A percentile compares a stretch with the other conserved stretches of the same genome.
Evolutionary conservation across 2,888 invertebrate species (phyloP).

Genomic region (Allolobophora icterica): DNA sequence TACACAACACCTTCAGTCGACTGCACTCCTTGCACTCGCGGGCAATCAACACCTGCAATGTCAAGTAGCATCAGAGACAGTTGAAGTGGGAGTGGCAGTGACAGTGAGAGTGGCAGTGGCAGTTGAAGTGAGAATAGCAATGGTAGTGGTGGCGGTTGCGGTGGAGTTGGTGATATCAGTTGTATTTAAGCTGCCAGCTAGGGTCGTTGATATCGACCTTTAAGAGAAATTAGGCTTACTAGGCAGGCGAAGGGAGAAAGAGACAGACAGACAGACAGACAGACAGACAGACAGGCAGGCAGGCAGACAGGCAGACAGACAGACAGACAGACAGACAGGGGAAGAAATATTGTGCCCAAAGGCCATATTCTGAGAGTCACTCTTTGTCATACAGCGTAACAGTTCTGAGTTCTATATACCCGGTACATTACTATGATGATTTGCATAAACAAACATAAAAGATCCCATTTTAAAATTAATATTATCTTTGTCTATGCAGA

Average conservation of each 20-base stretch:
- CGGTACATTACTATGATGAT: too few species aligned
- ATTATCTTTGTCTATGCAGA: too few species aligned
- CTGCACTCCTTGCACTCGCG: constrained; percentile 50
- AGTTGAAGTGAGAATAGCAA: not conserved
- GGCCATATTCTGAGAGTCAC: not conserved
- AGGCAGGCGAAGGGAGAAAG: too few species aligned
- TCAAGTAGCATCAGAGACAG: not conserved
- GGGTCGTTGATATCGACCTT: not conserved
- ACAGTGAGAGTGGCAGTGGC: not conserved
- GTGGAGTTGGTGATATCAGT: too few species aligned
- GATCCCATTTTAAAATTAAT: too few species aligned
- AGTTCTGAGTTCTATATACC: too few species aligned
- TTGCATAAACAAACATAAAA: too few species aligned
- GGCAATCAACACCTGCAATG: constrained; percentile 46
- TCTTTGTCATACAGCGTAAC: too few species aligned
- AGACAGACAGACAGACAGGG: too few species aligned
- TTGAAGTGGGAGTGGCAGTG: not conserved
- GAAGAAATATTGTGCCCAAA: not conserved
- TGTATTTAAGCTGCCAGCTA: not conserved
- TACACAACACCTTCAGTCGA: constrained; percentile 52
- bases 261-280: not conserved
- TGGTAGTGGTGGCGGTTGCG: not conserved
- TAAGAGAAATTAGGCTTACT: not conserved
- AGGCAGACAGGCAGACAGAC: not conserved
- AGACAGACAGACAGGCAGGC: not conserved